These are phyloP conservation scores for Malacoraja senta DNA, from an alignment of 2,797 vertebrate genomes.

Conservation along the genomic window DNA sequence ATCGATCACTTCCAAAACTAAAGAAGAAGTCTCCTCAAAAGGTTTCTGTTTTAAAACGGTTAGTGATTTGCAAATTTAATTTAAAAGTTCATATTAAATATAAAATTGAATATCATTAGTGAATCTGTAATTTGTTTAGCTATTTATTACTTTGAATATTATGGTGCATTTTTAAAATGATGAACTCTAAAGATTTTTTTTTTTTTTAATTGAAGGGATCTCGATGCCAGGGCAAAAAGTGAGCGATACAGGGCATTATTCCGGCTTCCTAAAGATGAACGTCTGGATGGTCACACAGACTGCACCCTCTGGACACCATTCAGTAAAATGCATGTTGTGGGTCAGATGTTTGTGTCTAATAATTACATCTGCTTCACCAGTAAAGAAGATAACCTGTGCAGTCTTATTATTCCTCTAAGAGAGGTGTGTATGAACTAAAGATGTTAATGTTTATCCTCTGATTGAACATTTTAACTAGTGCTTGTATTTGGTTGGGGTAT, in stretches of 20 bases:
- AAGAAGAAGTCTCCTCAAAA: constrained; percentile 94
- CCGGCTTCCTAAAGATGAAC: constrained; percentile 91
- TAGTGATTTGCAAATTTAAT: constrained; percentile 42
- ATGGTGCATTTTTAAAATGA: not conserved
- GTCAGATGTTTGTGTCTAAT: constrained; percentile 97
- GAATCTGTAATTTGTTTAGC: not conserved
- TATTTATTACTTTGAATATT: not conserved
- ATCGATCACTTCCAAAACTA: constrained; percentile 85
- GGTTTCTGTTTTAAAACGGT: constrained; percentile 92
- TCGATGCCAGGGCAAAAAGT: constrained; percentile 91
- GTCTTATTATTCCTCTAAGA: constrained; percentile 89
- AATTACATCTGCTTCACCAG: constrained; percentile 99
- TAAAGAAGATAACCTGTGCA: constrained; percentile 88
- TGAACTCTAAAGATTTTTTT: not conserved
- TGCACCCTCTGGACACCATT: constrained; percentile 97
- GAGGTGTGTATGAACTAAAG: constrained; percentile 63
- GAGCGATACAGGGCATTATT: constrained; percentile 87
- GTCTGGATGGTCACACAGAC: constrained; percentile 89
- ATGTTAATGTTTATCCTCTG: not conserved
- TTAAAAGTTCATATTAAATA: not conserved
- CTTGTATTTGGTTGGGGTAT: not conserved
- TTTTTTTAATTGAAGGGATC: constrained; percentile 64
- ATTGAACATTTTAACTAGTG: not conserved
- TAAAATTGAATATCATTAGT: no score
- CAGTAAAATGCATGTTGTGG: constrained; percentile 94